Evolutionary conservation across 2,113 vertebrate genomes (phyloP), one percentile per base, ranked within the genome.

Genomic region (Eolophus roseicapilla): DNA sequence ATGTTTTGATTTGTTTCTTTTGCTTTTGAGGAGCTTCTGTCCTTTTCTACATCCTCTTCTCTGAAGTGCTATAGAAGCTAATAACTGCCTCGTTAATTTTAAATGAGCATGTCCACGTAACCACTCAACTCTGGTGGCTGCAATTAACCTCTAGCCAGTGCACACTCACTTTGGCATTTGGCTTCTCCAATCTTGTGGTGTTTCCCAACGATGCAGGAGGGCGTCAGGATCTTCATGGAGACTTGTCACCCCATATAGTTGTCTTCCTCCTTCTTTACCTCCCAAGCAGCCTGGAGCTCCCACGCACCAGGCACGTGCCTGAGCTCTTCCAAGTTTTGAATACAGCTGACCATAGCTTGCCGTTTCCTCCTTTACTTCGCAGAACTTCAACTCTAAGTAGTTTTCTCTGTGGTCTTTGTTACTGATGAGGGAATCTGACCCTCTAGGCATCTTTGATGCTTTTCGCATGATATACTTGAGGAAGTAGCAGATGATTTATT

Each of bases 401-500:
- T 65, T 95, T 95, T 94, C 82, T 77, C 50, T 64, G 18, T 47
- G 74, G 73, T 82, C 92, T 94, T 95, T 94, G 87, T 73, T 24
- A 41, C 17, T 9, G 39, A 24, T 68, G 82, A 92, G 21, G 64
- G 80, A 74, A 59, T 71, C 82, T 87, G 35, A 39, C 65, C 64
- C 88, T 64, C 41, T 74, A 50, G 78, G 44, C 49, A 47, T 53
- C 63, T 23, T 73, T 71, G 27, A 67, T 82, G 37, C 7, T 28
- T 95, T 96, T 94, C 67, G 75, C 68, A 35, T 73, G 83, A 91
- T 76, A 91, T 75, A 82, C 50, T 80, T 31, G 55, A 92, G 82
- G 88, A 95, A 96, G 68, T 55, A 88, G 57, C 27, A 86, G 46
- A 82, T 85, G 43, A 94, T 96, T 96, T 86, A 94, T 97, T 96